Evolutionary conservation across 2,797 vertebrate species (phyloP).

Genomic region (Merluccius polli): DNA sequence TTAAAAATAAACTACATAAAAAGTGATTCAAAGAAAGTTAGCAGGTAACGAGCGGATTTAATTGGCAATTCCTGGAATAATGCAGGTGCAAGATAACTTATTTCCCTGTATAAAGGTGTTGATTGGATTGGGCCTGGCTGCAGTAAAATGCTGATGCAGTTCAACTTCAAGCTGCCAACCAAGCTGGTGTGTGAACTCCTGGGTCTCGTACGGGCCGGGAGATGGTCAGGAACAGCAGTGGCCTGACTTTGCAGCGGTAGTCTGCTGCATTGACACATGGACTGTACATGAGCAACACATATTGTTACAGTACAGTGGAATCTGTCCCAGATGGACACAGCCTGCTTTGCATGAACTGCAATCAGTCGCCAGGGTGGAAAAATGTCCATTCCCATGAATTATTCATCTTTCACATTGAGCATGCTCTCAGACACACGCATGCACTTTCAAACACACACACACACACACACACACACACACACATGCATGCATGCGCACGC

Average conservation of each 20-base stretch:
- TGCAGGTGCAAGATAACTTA: neutral
- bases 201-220: neutral
- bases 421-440: too few relatives aligned
- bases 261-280: neutral
- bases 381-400: neutral
- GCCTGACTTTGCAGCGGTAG: neutral
- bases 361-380: neutral
- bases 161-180: neutral
- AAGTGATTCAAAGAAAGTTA: neutral
- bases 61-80: neutral
- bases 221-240: neutral
- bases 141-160: neutral
- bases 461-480: neutral
- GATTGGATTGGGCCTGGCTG: neutral
- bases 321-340: neutral
- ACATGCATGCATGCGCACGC: too few relatives aligned
- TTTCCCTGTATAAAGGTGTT: neutral
- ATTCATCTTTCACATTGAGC: too few relatives aligned
- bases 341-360: neutral
- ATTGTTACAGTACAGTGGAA: too few relatives aligned
- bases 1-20: neutral
- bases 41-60: neutral
- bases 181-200: neutral
- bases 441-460: neutral
- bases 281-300: neutral